Evolutionary conservation across 2,888 invertebrate genomes (phyloP).

Genomic region (Arctia plantaginis): DNA sequence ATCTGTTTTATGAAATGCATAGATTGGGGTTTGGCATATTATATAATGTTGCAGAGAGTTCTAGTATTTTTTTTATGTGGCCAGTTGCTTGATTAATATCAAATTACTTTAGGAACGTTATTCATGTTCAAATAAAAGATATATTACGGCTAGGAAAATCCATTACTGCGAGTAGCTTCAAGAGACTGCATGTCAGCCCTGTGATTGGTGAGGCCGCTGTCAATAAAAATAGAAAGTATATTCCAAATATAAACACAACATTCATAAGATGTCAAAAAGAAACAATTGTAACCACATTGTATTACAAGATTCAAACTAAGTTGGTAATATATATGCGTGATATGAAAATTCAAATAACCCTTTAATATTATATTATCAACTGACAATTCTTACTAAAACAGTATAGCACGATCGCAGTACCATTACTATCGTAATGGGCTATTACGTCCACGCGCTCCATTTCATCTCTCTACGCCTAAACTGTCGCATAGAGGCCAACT

Average conservation of each 20-base stretch:
- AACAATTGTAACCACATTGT: background rate
- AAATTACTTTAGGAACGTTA: background rate
- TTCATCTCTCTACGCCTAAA: background rate
- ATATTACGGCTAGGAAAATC: background rate
- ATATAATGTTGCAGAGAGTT: background rate
- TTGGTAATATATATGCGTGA: background rate
- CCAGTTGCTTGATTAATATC: background rate
- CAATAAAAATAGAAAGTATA: background rate
- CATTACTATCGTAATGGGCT: background rate
- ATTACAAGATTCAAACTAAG: background rate
- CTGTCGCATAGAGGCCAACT: background rate
- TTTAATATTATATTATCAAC: background rate
- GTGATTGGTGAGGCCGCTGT: background rate
- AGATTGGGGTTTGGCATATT: too few relatives aligned
- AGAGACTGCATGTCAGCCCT: too few relatives aligned
- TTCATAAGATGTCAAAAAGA: background rate
- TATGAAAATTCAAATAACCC: background rate
- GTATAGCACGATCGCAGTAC: background rate
- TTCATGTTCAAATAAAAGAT: background rate
- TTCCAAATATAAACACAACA: background rate
- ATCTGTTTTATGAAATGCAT: background rate
- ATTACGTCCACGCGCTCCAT: slow-evolving; percentile 1
- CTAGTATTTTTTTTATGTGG: background rate
- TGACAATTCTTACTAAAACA: background rate
- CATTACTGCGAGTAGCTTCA: too few relatives aligned